These are phyloP conservation scores for Labeo rohita DNA, from an alignment of 2,113 vertebrate species.

Conservation along the genomic window DNA sequence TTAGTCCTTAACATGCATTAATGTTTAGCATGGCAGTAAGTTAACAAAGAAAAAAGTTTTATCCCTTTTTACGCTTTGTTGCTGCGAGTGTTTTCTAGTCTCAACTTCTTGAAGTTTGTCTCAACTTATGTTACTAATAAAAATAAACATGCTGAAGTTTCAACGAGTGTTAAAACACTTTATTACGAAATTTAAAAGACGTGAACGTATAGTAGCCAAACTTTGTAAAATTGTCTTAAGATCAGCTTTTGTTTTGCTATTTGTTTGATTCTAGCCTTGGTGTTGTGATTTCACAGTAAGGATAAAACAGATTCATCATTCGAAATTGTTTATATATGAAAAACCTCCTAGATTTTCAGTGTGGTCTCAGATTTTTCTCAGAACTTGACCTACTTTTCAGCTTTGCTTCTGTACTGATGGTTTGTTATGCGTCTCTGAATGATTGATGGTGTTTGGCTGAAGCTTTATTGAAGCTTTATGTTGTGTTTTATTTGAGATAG, in stretches of 20 bases:
- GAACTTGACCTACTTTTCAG: not conserved
- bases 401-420: not conserved
- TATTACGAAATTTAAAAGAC: not conserved
- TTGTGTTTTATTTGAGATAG: not conserved
- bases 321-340: not conserved
- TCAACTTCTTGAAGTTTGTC: not conserved
- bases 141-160: not conserved
- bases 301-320: not conserved
- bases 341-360: not conserved
- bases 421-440: constrained; percentile 22
- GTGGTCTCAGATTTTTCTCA: not conserved
- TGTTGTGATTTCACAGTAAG: not conserved
- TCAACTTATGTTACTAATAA: not conserved
- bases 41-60: not conserved
- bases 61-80: not conserved
- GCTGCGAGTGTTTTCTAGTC: not conserved
- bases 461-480: not conserved
- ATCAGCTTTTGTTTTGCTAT: no score
- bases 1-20: not conserved
- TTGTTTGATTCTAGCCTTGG: not conserved
- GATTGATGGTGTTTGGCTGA: constrained; percentile 7
- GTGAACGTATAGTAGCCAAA: not conserved
- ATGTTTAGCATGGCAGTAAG: not conserved
- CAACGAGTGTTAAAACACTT: not conserved
- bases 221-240: not conserved